Evolutionary conservation across 2,888 invertebrate genomes (phyloP).

Genomic region (Neuroscelio doddi): DNA sequence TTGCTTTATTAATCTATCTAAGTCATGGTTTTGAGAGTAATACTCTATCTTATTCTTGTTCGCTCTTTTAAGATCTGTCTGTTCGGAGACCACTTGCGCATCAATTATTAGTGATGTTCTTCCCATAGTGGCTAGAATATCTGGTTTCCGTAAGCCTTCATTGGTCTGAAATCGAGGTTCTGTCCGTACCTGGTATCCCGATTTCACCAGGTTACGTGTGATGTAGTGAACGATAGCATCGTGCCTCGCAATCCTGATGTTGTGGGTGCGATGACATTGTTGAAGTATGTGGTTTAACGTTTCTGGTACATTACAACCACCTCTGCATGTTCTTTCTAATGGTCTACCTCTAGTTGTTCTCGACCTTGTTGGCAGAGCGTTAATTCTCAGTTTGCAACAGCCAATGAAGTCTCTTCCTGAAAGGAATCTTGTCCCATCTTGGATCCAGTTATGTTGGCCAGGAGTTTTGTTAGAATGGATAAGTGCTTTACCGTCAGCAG

Average conservation of each 20-base stretch:
- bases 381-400: constrained; percentile 14
- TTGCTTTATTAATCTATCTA: too few relatives aligned
- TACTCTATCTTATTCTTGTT: constrained; percentile 6
- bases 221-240: constrained; percentile 49
- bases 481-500: constrained; percentile 18
- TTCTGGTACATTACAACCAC: not conserved
- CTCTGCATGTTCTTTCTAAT: not conserved
- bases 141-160: constrained; percentile 57
- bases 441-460: constrained; percentile 34
- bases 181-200: constrained; percentile 52
- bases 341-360: constrained; percentile 11
- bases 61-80: not conserved
- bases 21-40: too few relatives aligned
- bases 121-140: constrained; percentile 53
- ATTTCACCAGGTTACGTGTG: constrained; percentile 11
- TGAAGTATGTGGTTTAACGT: not conserved
- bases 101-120: constrained; percentile 56
- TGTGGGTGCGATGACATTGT: constrained; percentile 8
- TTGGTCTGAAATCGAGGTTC: constrained; percentile 52
- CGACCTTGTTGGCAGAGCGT: constrained; percentile 18
- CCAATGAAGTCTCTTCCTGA: constrained; percentile 26
- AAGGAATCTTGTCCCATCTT: constrained; percentile 20
- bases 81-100: constrained; percentile 57
- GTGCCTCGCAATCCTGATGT: constrained; percentile 59
- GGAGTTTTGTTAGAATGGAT: not conserved